Evolutionary conservation across 2,113 vertebrate genomes (phyloP).

Genomic region (Ochotona curzoniae): DNA sequence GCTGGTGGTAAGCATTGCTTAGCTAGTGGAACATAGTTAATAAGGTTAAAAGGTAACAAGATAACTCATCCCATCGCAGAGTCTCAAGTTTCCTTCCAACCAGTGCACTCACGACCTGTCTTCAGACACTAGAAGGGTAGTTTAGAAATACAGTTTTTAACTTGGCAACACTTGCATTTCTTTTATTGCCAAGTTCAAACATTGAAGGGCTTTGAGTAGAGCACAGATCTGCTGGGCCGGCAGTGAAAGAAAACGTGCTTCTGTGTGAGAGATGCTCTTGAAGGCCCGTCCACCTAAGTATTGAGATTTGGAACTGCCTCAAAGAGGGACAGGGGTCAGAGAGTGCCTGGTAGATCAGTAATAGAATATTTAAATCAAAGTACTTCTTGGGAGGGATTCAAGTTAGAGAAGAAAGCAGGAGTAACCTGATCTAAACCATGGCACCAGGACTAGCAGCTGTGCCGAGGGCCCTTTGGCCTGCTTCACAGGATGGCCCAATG

Average conservation of each 20-base stretch:
- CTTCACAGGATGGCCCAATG: constrained; percentile 22
- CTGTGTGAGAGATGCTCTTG: not conserved
- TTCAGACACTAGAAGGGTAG: constrained; percentile 45
- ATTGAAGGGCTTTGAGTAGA: not conserved
- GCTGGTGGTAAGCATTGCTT: constrained; percentile 41
- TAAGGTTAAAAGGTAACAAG: constrained; percentile 71
- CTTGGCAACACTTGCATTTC: not conserved
- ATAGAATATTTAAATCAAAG: constrained; percentile 80
- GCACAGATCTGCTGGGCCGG: not conserved
- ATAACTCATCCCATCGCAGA: constrained; percentile 50
- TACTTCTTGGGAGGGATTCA: constrained; percentile 65
- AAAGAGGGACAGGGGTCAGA: constrained; percentile 53
- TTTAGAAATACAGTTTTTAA: constrained; percentile 40
- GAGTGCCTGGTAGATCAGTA: constrained; percentile 55
- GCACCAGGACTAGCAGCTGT: constrained; percentile 53
- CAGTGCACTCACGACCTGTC: not conserved
- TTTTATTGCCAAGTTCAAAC: not conserved
- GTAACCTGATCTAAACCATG: constrained; percentile 59
- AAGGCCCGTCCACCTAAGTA: not conserved
- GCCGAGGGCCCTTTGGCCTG: constrained; percentile 35
- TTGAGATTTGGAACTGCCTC: constrained; percentile 57
- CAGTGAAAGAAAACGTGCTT: not conserved
- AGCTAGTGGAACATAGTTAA: constrained; percentile 59
- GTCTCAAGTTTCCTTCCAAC: constrained; percentile 52
- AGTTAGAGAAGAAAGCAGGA: constrained; percentile 54